Percentiles rank a stretch among this genome's conserved stretches.
phyloP scores from a whole-genome alignment of 1,140 invertebrate species.

The Trinorchestia longiramus region DNA sequence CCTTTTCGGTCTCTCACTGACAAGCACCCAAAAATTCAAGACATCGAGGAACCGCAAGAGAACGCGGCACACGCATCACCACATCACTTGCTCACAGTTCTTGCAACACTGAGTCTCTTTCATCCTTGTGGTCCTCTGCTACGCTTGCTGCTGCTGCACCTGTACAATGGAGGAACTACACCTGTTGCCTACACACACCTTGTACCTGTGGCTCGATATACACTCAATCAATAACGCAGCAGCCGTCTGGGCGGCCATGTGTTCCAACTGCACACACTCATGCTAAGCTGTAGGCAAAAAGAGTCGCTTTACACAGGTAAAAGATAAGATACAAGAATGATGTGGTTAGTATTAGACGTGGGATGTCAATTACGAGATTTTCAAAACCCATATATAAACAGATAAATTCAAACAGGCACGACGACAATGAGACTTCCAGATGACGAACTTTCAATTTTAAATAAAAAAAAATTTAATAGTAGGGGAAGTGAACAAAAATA shows the following conservation, averaged over 20 bases:
- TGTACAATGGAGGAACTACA: background rate
- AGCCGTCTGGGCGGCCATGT: background rate
- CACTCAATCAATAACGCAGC: background rate
- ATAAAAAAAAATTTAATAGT: too few species aligned
- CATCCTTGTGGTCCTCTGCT: background rate
- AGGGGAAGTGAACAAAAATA: too few species aligned
- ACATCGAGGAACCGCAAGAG: background rate
- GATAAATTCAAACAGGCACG: too few species aligned
- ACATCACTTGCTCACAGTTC: background rate
- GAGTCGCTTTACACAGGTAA: too few species aligned
- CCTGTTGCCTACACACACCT: background rate
- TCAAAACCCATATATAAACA: too few species aligned
- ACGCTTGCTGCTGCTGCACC: background rate
- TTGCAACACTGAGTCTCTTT: background rate
- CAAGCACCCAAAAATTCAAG: constrained; percentile 6
- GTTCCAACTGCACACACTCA: background rate
- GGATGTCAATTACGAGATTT: too few species aligned
- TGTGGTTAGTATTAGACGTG: too few species aligned
- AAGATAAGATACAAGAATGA: too few species aligned
- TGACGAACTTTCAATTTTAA: too few species aligned
- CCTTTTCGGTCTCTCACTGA: background rate
- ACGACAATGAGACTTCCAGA: too few species aligned
- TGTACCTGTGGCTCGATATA: background rate
- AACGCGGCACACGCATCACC: background rate
- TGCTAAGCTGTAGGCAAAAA: background rate